Percentiles rank a stretch among this genome's conserved stretches.
Conservation (phyloP, 2,797 vertebrate genomes). For the Fringilla coelebs region DNA sequence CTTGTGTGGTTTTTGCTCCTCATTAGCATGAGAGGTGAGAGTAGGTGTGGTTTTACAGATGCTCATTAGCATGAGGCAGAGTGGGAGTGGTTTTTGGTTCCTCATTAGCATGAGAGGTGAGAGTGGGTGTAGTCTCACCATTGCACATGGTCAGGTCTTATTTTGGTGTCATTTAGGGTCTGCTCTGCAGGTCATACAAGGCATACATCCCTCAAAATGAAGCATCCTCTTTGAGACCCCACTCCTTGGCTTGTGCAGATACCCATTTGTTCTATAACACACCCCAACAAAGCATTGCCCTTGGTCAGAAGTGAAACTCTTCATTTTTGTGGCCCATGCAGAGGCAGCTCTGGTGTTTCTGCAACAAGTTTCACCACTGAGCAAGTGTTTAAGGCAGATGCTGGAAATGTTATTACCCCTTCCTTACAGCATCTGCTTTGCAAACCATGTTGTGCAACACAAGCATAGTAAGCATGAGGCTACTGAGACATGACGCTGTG, state of each 20-base stretch:
- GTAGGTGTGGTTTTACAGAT: not conserved
- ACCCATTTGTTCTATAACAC: not conserved
- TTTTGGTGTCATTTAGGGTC: not conserved
- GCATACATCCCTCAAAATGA: not conserved
- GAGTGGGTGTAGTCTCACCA: not conserved
- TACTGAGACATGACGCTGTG: not conserved
- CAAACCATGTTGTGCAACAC: not conserved
- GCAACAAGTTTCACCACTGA: not conserved
- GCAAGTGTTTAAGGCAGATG: not conserved
- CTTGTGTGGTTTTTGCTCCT: not conserved
- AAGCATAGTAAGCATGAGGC: not conserved
- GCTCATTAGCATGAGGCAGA: not conserved
- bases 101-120: not conserved
- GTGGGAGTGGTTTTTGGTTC: not conserved
- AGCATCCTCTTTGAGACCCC: not conserved
- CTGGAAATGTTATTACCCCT: not conserved
- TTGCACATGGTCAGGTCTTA: no score
- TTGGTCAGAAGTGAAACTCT: not conserved
- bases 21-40: not conserved
- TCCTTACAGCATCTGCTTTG: not conserved
- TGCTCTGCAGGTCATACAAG: fast-evolving
- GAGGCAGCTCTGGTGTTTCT: not conserved
- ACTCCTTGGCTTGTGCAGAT: no score
- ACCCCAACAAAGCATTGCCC: fast-evolving
- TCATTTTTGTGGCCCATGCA: not conserved